Base-by-base conservation (phyloP, 2,797 vertebrate species). In the Arrhamphus sclerolepis region DNA sequence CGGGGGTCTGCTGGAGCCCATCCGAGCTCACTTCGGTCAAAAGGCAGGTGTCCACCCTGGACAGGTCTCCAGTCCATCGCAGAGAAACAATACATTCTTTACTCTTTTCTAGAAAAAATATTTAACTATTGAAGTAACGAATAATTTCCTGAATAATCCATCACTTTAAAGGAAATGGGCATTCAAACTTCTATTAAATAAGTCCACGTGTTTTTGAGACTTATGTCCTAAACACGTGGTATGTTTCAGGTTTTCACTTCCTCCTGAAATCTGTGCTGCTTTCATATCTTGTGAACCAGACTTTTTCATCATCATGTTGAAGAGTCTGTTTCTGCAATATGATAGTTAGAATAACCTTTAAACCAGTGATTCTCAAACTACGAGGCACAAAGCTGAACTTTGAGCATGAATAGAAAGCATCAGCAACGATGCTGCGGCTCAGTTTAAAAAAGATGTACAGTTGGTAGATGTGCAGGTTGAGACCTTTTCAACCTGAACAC, bases 231-330 rank as follows among this genome's bases (percentile, higher is more conserved):
- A 55, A 68, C 38, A 55, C 68, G 60, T 46, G 57, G 24, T 72
- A 24, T 77, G n/a, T 20, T 68, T 74, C 28, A 55, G 31, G 34
- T 40, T 87, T 87, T 83, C 80, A 82, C 62, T 89, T 88, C 84
- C 77, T 21, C 59, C 17, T 65, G 72, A 7, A n/a, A 50, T 50
- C 10, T 79, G 20, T 42, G 59, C 6, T 46, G 21, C 47, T 79
- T 78, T 71, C 56, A 51, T 69, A 75, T 78, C 39, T 71, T 41
- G 26, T 65, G 43, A 59, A 68, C 78, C 44, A 46, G 65, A 73
- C 66, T 63, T 57, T 19, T 50, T 65, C 42, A 56, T 31, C 34
- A 24, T 48, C 9, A n/a, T n/a, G n/a, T n/a, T 28, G 49, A 29
- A 22, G 6, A 7, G n/a, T 64, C 5, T 34, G 13, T 43, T 21